Conservation (phyloP, 92 coral and sea anemone species). For the Porites lobata region DNA sequence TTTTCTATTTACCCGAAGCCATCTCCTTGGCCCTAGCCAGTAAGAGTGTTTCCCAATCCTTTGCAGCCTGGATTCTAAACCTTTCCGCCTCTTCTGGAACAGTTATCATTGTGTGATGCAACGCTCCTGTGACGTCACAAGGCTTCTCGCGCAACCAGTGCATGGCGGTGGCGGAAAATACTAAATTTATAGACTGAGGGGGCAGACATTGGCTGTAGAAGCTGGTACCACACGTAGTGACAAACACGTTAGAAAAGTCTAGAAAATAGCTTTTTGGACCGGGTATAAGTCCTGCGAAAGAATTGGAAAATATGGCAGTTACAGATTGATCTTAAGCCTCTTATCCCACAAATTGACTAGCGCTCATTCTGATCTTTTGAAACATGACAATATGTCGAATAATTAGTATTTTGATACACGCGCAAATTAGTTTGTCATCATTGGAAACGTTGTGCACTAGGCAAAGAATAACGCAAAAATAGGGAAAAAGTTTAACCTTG, state of each 20-base stretch:
- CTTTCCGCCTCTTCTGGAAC: slow-evolving; percentile 69
- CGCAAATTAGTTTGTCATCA: not conserved
- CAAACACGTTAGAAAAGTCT: slow-evolving; percentile 78
- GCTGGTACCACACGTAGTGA: slow-evolving; percentile 78
- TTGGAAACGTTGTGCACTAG: not conserved
- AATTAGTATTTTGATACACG: too few relatives aligned
- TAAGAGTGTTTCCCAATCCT: slow-evolving; percentile 80
- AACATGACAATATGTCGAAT: too few relatives aligned
- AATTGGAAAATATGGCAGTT: not conserved
- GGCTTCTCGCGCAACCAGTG: slow-evolving; percentile 89
- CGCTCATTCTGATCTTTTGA: too few relatives aligned
- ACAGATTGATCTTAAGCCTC: not conserved
- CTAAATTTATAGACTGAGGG: slow-evolving; percentile 53
- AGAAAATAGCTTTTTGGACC: slow-evolving; percentile 75
- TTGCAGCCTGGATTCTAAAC: slow-evolving; percentile 77
- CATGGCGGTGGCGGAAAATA: slow-evolving; percentile 82
- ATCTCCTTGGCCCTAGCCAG: slow-evolving; percentile 78
- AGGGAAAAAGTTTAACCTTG: too few relatives aligned
- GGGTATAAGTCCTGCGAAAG: slow-evolving; percentile 76
- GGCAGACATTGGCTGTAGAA: slow-evolving; percentile 86
- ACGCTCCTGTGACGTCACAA: slow-evolving; percentile 81
- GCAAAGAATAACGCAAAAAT: too few relatives aligned
- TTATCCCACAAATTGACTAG: too few relatives aligned
- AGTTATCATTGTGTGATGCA: slow-evolving; percentile 84
- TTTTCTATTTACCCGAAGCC: slow-evolving; percentile 61